Percentiles rank a stretch among this genome's conserved stretches.
Conservation (phyloP, 2,113 vertebrate species). For the Trogon melanurus region DNA sequence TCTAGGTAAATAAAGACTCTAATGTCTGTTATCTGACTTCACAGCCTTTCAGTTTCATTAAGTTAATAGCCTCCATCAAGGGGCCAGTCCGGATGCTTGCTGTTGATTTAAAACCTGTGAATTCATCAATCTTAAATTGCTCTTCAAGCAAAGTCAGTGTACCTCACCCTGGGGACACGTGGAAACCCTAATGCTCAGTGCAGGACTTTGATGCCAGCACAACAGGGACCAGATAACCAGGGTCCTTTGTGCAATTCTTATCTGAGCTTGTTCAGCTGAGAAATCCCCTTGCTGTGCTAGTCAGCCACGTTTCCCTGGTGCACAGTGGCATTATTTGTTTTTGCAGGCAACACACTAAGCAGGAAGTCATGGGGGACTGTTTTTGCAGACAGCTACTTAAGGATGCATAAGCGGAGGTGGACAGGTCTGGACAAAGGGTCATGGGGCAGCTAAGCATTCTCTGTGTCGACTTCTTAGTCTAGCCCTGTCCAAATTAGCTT, state of each 20-base stretch:
- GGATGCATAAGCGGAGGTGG: not conserved
- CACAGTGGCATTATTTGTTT: not conserved
- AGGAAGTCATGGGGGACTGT: not conserved
- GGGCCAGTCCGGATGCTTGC: conserved; percentile 35
- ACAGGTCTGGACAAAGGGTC: not conserved
- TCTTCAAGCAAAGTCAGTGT: conserved; percentile 41
- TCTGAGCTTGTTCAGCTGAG: conserved; percentile 16
- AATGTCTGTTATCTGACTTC: conserved; percentile 65
- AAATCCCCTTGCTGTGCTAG: not conserved
- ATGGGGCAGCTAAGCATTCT: not conserved
- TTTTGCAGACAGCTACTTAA: not conserved
- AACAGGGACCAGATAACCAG: not conserved
- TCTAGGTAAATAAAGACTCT: conserved; percentile 54
- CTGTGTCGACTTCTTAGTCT: not conserved
- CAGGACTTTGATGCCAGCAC: not conserved
- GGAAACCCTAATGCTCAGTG: not conserved
- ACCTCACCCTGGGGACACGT: not conserved
- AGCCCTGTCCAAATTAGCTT: not conserved
- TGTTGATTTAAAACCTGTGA: conserved; percentile 66
- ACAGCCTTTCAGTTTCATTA: conserved; percentile 64
- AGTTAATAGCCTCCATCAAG: conserved; percentile 60
- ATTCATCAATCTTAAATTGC: conserved; percentile 60
- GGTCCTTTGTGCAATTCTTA: conserved; percentile 14
- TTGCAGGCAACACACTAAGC: not conserved
- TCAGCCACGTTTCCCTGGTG: not conserved